Percentiles rank a stretch among this genome's conserved stretches.
These are phyloP conservation scores for Dascyllus trimaculatus DNA, from an alignment of 2,113 vertebrate species.

Conservation along the genomic window DNA sequence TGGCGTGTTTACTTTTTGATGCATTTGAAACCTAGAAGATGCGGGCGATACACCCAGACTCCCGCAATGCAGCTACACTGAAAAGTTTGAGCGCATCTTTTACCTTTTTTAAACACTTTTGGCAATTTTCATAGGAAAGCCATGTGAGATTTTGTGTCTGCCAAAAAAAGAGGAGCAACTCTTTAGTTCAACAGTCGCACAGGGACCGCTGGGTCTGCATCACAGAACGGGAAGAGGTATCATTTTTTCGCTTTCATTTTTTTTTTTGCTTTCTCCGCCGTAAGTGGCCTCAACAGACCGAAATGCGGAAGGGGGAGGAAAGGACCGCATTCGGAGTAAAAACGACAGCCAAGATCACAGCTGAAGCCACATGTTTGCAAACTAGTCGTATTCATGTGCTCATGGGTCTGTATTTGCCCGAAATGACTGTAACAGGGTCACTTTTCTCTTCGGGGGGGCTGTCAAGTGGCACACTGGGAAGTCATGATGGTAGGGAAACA, in stretches of 20 bases:
- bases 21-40: not conserved
- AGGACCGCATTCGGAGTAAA: slow-evolving; percentile 37
- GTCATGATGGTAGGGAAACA: not conserved
- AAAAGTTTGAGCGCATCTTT: not conserved
- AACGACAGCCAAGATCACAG: slow-evolving; percentile 27
- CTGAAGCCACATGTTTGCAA: slow-evolving; percentile 2
- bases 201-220: slow-evolving; percentile 29
- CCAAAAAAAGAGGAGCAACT: not conserved
- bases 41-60: not conserved
- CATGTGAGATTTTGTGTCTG: not conserved
- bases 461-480: slow-evolving; percentile 18
- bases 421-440: slow-evolving; percentile 30
- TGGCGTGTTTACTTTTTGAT: not conserved
- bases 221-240: slow-evolving; percentile 28
- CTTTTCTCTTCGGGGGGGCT: slow-evolving; percentile 8
- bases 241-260: slow-evolving; percentile 26
- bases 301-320: slow-evolving; percentile 10
- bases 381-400: slow-evolving; percentile 9
- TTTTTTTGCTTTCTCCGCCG: slow-evolving; percentile 30
- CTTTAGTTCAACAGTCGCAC: not conserved
- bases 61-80: not conserved
- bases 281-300: slow-evolving; percentile 37
- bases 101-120: slow-evolving; percentile 4
- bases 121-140: not conserved
- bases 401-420: slow-evolving; percentile 26